Base-by-base conservation (phyloP, 2,888 invertebrate genomes). In the Elmis aenea region DNA sequence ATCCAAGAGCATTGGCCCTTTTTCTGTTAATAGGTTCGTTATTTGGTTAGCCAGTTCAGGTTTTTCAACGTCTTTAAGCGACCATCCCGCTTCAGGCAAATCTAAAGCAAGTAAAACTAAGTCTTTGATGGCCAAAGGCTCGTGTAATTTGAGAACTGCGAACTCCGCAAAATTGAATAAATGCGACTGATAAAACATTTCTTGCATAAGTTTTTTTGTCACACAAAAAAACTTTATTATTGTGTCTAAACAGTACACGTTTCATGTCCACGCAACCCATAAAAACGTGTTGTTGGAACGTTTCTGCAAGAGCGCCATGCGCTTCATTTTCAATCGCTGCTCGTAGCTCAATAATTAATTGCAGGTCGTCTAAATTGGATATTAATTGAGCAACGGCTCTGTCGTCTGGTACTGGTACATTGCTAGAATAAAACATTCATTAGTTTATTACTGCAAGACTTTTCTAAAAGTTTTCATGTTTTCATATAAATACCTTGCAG, bases 121-220 rank as follows among this genome's bases (percentile, higher is more conserved):
- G 23, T 90, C 85, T 42, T 76, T 73, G 2, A 94, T 59, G 0
- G 83, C 70, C 13, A 91, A 64, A 0, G 84, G 76, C 32, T 83
- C 80, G 0, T 80, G 76, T 46, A 91, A 72, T 47, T 73, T 75
- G 16, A 94, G 82, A 9, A 81, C 68, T 3, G 87, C 86, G 50
- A 89, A 86, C 66, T 95, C 95, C 48, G 91, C 89, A 69, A 99
- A 97, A 58, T 95, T 88, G 54, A 83, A 85, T 8, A 96, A 57
- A 59, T 93, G 69, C 3, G 89, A 79, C 71, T 97, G 91, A 59
- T 95, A 96, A 65, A 95, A 94, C 11, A 96, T 70, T 59, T 95
- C 91, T 59, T 84, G 81, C 79, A 80, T 72, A 29, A 91, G 69
- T 57, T 70, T 74, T 21, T 70, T 73, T 1, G 87, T 94, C 81